These are phyloP conservation scores for Itoplectis maculator DNA, from an alignment of 2,888 invertebrate species.

Conservation along the genomic window DNA sequence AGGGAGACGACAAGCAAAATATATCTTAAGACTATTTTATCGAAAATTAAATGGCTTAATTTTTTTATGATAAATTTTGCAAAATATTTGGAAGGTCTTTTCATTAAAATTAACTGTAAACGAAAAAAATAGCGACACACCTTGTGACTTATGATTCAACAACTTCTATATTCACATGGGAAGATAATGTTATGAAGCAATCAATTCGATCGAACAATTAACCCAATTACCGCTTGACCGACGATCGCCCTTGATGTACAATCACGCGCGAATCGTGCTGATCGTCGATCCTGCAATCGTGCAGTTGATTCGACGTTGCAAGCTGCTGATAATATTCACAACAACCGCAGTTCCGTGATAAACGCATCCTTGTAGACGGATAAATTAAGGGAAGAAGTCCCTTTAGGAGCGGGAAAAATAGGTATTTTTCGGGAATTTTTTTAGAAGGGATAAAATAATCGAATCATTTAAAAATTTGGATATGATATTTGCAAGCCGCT, in stretches of 20 bases:
- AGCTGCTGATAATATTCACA: neutral
- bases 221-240: constrained; percentile 39
- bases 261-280: neutral
- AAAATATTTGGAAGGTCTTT: too few relatives aligned
- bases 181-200: constrained; percentile 27
- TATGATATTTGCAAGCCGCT: neutral
- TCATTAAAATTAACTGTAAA: neutral
- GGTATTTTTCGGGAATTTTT: too few relatives aligned
- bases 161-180: neutral
- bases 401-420: too few relatives aligned
- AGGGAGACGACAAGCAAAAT: neutral
- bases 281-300: neutral
- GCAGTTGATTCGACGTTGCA: neutral
- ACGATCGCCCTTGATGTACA: constrained; percentile 23
- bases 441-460: too few relatives aligned
- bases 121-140: neutral
- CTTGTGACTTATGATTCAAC: constrained; percentile 9
- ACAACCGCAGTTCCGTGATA: neutral
- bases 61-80: too few relatives aligned
- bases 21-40: too few relatives aligned
- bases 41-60: neutral
- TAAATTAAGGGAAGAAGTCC: too few relatives aligned
- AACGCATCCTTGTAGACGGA: neutral
- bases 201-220: constrained; percentile 38
- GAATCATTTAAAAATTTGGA: too few relatives aligned